Base-by-base conservation (phyloP, 2,797 vertebrate genomes). In the Trachurus trachurus region DNA sequence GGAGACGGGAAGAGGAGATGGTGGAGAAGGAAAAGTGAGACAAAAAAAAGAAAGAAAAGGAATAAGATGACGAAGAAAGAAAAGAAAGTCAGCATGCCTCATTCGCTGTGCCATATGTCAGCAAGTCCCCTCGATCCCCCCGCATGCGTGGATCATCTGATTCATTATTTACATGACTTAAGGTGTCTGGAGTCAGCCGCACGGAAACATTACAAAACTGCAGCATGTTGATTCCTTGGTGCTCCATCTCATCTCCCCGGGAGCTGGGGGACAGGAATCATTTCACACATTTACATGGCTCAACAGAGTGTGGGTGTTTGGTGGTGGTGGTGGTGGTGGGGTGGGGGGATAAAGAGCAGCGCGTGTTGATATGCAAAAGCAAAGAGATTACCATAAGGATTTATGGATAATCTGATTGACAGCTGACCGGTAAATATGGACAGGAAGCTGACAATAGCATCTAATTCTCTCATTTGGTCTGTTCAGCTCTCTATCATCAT, bases 91-190 rank as follows among this genome's bases (percentile, higher is more conserved):
- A 66, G 56, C 62, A 37, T 10, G 69, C 49, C 61, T 87, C 44
- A 67, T 76, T 72, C 22, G 60, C 85, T 72, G 29, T 53, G 74
- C 80, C 78, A 74, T 73, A 80, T 82, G 83, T 76, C 71, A 84
- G 80, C 50, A 47, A 71, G 86, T 86, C 76, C 68, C 63, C 72
- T 71, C 66, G 21, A 60, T 86, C 83, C 3, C 81, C 78, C 84
- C 52, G 73, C 85, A 72, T 44, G 66, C 70, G 63, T 72, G 89
- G 87, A 88, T 87, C 88, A 85, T 87, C 88, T 87, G 88, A 94
- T 94, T 91, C 89, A 94, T 95, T 95, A 95, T 95, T 94, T 93
- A 95, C 88, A 92, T 74, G 87, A 93, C 83, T 91, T 90, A 90
- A 94, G 91, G 88, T 91, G 87, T 92, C 89, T 88, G 84, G 53